These are phyloP conservation scores for Synanceia verrucosa DNA, from an alignment of 2,797 vertebrate genomes.

Conservation along the genomic window DNA sequence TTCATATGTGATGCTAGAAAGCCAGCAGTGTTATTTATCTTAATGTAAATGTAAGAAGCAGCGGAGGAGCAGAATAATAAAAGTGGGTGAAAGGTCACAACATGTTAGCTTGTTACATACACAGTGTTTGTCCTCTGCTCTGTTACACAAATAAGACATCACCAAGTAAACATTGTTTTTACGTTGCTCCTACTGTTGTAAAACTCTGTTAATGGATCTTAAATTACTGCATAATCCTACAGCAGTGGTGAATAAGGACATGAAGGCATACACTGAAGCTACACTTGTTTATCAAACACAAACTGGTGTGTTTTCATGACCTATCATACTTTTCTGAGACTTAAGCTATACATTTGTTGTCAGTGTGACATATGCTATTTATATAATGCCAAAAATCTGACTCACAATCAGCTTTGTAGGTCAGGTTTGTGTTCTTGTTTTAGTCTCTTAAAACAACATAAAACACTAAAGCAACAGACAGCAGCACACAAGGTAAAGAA, in stretches of 20 bases:
- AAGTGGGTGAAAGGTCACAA: conserved; percentile 65
- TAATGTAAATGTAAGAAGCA: not conserved
- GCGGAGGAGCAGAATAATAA: not conserved
- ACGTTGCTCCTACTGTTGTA: not conserved
- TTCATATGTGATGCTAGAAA: not conserved
- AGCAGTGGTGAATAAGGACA: not conserved
- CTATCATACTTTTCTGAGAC: too few relatives aligned
- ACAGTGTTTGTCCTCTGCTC: not conserved
- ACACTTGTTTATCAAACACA: not conserved
- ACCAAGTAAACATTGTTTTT: not conserved
- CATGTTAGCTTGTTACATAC: not conserved
- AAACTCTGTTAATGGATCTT: not conserved
- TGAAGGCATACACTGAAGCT: not conserved
- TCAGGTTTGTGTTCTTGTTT: too few relatives aligned
- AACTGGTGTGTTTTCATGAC: not conserved
- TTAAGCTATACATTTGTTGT: too few relatives aligned
- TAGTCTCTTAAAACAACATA: too few relatives aligned
- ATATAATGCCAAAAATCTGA: too few relatives aligned
- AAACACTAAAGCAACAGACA: too few relatives aligned
- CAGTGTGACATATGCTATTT: too few relatives aligned
- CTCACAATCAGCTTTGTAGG: too few relatives aligned
- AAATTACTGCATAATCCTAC: too few relatives aligned
- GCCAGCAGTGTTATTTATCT: not conserved
- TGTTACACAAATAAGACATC: not conserved
- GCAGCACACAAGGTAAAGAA: too few relatives aligned